phyloP scores from a whole-genome alignment of 2,888 invertebrate genomes.

The Dioctria linearis region DNA sequence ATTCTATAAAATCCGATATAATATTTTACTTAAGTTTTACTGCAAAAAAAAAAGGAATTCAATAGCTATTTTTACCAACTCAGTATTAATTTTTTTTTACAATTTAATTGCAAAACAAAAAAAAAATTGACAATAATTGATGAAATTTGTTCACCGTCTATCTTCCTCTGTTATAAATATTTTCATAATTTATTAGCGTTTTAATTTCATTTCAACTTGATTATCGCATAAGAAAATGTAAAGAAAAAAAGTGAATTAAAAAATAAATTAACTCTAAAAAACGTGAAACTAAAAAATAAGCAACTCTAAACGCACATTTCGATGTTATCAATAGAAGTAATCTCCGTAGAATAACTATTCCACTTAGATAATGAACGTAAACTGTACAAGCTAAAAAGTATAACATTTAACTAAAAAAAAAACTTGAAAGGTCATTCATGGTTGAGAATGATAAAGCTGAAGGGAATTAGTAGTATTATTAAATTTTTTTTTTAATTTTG shows the following conservation, averaged over 20 bases:
- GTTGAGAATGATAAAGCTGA: too few relatives aligned
- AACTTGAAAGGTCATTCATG: too few relatives aligned
- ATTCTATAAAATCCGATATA: too few relatives aligned
- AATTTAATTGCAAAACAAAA: not conserved
- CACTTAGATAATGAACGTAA: conserved; percentile 1
- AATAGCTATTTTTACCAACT: too few relatives aligned
- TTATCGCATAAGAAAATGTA: conserved; percentile 30
- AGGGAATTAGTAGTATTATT: too few relatives aligned
- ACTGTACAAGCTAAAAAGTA: not conserved
- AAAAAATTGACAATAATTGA: conserved; percentile 31
- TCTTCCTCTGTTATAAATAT: not conserved
- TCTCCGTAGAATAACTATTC: not conserved
- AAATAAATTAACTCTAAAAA: not conserved
- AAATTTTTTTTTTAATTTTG: too few relatives aligned
- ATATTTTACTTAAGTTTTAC: too few relatives aligned
- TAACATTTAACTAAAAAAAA: too few relatives aligned
- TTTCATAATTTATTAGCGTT: too few relatives aligned
- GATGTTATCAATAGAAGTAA: conserved; percentile 41
- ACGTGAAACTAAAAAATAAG: not conserved
- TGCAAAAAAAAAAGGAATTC: too few relatives aligned
- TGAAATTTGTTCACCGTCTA: not conserved
- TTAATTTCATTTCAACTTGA: not conserved
- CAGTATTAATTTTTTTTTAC: too few relatives aligned
- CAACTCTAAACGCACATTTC: conserved; percentile 47
- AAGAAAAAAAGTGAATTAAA: conserved; percentile 10